Evolutionary conservation across 2,888 invertebrate genomes (phyloP).

Genomic region (Sisyra terminalis): DNA sequence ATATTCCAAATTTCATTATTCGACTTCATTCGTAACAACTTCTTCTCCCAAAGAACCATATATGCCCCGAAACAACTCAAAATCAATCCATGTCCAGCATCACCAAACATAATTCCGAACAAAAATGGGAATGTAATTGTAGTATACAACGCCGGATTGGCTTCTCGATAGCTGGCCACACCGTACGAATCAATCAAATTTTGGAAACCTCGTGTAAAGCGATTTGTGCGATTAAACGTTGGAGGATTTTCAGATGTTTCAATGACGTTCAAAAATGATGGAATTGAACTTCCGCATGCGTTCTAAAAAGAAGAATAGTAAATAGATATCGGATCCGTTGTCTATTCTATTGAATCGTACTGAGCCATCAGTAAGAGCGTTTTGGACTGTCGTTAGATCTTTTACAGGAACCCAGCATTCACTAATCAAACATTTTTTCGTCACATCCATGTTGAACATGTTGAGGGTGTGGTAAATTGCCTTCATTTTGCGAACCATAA

Average conservation of each 20-base stretch:
- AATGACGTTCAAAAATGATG: constrained; percentile 85
- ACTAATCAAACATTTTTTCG: constrained; percentile 77
- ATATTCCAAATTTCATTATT: constrained; percentile 60
- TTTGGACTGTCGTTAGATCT: constrained; percentile 55
- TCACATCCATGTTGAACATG: constrained; percentile 81
- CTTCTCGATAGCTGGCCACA: constrained; percentile 80
- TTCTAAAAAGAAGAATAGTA: constrained; percentile 28
- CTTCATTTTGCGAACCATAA: constrained; percentile 77
- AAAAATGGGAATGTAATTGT: constrained; percentile 89
- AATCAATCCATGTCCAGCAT: constrained; percentile 77
- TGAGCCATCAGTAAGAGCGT: constrained; percentile 66
- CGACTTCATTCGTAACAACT: constrained; percentile 48
- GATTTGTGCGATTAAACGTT: constrained; percentile 82
- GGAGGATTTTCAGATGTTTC: constrained; percentile 68
- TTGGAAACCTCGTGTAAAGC: constrained; percentile 87
- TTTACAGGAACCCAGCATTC: constrained; percentile 74
- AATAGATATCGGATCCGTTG: too few species aligned
- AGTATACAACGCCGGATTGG: constrained; percentile 49
- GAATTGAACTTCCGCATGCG: constrained; percentile 70
- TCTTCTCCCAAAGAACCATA: constrained; percentile 68
- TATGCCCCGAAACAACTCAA: constrained; percentile 64
- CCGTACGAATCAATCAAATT: constrained; percentile 87
- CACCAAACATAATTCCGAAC: constrained; percentile 94
- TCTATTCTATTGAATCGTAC: too few species aligned
- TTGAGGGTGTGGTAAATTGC: constrained; percentile 90